phyloP scores from a whole-genome alignment of 2,888 invertebrate species.

The Philhelius pedissequus region DNA sequence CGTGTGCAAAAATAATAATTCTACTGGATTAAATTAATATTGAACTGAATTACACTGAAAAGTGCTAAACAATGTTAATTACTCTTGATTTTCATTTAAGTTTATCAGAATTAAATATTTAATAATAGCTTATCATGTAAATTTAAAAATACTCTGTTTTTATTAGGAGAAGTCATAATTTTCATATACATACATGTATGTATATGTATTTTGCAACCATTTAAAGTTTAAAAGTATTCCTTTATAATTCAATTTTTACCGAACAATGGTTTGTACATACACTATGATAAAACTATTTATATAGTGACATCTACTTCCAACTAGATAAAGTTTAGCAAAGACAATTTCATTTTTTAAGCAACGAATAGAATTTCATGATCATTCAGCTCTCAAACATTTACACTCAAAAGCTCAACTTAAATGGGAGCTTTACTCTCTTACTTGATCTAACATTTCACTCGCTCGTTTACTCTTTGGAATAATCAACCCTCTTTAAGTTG shows the following conservation, averaged over 20 bases:
- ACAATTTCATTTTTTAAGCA: background rate
- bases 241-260: background rate
- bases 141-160: no score
- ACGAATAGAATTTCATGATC: background rate
- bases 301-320: background rate
- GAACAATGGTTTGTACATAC: background rate
- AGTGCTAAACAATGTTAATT: no score
- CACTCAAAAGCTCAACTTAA: constrained; percentile 11
- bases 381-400: background rate
- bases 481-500: background rate
- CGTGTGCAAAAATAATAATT: no score
- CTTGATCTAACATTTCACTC: background rate
- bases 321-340: background rate
- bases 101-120: no score
- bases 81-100: no score
- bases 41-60: no score
- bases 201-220: no score
- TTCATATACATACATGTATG: no score
- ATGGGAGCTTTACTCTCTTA: background rate
- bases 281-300: background rate
- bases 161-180: no score
- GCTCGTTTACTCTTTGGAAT: background rate
- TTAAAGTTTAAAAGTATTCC: no score
- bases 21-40: no score
- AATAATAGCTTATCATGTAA: no score